These are phyloP conservation scores for Acanthosoma haemorrhoidale DNA, from an alignment of 2,888 invertebrate genomes.

Conservation along the genomic window DNA sequence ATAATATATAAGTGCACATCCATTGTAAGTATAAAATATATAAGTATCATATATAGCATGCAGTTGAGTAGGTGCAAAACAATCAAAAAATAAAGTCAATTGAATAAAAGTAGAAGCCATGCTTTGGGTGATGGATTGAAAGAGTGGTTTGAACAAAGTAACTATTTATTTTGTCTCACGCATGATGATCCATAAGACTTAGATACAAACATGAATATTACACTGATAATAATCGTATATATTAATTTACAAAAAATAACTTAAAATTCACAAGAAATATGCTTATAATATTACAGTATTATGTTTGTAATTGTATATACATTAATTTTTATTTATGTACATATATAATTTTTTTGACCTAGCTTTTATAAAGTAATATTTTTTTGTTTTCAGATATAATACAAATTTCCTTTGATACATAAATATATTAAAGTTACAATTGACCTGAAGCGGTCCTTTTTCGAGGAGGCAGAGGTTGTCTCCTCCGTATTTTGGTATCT, in stretches of 20 bases:
- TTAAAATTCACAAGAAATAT: constrained; percentile 32
- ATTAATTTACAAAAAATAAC: constrained; percentile 33
- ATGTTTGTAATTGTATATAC: constrained; percentile 22
- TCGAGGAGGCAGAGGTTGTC: neutral
- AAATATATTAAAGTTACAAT: constrained; percentile 22
- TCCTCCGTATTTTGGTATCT: constrained; percentile 14
- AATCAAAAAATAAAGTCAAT: neutral
- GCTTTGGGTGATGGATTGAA: too few species aligned
- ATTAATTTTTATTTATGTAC: constrained; percentile 17
- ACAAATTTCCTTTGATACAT: constrained; percentile 29
- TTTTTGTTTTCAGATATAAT: constrained; percentile 11
- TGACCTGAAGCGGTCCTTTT: neutral
- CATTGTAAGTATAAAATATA: too few species aligned
- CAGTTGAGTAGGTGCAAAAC: neutral
- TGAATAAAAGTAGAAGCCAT: too few species aligned
- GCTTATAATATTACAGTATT: constrained; percentile 29
- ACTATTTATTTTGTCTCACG: constrained; percentile 31
- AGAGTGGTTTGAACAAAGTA: constrained; percentile 25
- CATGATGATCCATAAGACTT: constrained; percentile 29
- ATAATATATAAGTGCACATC: too few species aligned
- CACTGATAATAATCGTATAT: constrained; percentile 28
- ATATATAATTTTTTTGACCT: constrained; percentile 21
- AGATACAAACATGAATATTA: constrained; percentile 32
- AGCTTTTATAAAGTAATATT: constrained; percentile 1
- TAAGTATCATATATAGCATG: too few species aligned